Base-by-base conservation (phyloP, 2,888 invertebrate species). In the Drosophila siamana region DNA sequence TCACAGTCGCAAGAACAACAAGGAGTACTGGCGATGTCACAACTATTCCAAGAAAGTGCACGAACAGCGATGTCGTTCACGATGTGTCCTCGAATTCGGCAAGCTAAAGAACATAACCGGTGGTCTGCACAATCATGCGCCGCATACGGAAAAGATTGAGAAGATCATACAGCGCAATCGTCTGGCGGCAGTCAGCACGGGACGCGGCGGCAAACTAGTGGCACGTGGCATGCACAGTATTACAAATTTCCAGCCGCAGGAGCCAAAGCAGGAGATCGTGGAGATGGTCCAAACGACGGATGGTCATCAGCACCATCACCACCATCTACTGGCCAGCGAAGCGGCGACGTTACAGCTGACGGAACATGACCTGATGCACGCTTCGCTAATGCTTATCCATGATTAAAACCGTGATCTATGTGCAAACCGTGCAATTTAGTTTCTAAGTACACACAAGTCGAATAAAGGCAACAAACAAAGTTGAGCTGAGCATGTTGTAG, bases 21-120 rank as follows among this genome's bases (percentile, higher is more conserved):
- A 92, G 68, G 91, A 91, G 60, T 92, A 92, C 65, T 92, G 92
- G 92, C 89, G 92, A 9, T 92, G 92, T 43, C 92, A 92, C 72
- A 92, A 92, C 74, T 92, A 92, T 68, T 92, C 92, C 2, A 92
- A 92, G 66, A 91, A 91, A 65, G 71, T 86, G 22, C 89, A 90
- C 65, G 89, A 90, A 16, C 86, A 90, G 50, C 89, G 92, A 4
- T 93, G 93, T 68, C 90, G 92, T 2, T 91, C 92, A 0, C 88
- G 92, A 3, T 93, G 93, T 68, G 92, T 93, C 0, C 82, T 93
- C 4, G 91, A 91, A 46, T 89, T 91, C 75, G 92, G 92, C 8
- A 89, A 88, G 52, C 78, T 93, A 0, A 91, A 90, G 59, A 89
- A 90, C 2, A 81, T 91, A 3, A 91, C 92, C 0, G 93, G 92